Percentiles rank a stretch among this genome's conserved stretches.
phyloP scores from a whole-genome alignment of 2,797 vertebrate species.

The Gambusia yucatana region DNA sequence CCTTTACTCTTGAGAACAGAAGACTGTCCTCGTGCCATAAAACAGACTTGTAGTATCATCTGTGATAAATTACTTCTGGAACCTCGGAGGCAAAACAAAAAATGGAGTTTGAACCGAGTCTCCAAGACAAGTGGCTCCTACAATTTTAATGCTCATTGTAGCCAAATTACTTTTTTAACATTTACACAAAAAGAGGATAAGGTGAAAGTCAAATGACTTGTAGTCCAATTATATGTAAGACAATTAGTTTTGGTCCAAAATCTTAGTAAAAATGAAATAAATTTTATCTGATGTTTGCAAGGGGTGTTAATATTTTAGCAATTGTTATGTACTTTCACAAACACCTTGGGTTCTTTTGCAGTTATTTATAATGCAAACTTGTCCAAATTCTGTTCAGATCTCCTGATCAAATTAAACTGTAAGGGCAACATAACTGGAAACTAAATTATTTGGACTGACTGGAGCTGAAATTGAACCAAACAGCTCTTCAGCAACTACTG shows the following conservation, averaged over 20 bases:
- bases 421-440: neutral
- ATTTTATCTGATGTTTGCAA: neutral
- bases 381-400: neutral
- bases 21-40: slow-evolving; percentile 3
- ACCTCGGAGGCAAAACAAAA: neutral
- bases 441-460: neutral
- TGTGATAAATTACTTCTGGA: neutral
- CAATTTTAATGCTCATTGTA: neutral
- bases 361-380: neutral
- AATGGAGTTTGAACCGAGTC: neutral
- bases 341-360: neutral
- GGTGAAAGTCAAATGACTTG: neutral
- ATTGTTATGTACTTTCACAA: neutral
- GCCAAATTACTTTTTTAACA: neutral
- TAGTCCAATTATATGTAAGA: neutral
- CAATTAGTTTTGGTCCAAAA: neutral
- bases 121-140: neutral
- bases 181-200: neutral
- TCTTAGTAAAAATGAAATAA: neutral
- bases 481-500: neutral
- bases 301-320: neutral
- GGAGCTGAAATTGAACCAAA: neutral
- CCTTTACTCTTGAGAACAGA: slow-evolving; percentile 6
- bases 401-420: neutral
- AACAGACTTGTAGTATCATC: neutral